Conservation (phyloP, 2,888 invertebrate genomes). For the Spisula subtruncata region DNA sequence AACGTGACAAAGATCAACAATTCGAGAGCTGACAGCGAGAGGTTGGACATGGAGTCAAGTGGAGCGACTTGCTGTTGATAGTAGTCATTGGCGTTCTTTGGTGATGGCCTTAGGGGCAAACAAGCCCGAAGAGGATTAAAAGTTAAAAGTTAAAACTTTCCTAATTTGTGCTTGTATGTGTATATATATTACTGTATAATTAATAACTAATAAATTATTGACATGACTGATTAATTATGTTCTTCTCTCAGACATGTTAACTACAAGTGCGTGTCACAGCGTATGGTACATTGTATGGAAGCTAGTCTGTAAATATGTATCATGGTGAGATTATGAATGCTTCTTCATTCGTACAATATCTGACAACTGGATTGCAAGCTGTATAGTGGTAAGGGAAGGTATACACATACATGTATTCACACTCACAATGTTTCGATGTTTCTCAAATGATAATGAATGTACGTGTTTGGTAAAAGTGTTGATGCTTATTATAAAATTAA, state of each 20-base stretch:
- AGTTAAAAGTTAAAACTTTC: too few relatives aligned
- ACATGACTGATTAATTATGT: background rate
- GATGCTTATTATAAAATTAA: too few relatives aligned
- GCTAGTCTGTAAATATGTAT: background rate
- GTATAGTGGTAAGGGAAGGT: background rate
- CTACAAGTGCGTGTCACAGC: background rate
- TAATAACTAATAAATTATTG: background rate
- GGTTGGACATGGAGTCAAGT: too few relatives aligned
- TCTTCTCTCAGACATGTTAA: background rate
- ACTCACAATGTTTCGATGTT: background rate
- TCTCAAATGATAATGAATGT: background rate
- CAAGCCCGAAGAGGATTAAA: too few relatives aligned
- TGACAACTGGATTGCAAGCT: constrained; percentile 1
- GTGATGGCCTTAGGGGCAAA: too few relatives aligned
- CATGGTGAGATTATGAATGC: background rate
- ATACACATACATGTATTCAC: too few relatives aligned
- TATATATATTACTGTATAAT: background rate
- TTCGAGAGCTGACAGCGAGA: too few relatives aligned
- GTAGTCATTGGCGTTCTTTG: too few relatives aligned
- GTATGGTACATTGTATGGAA: background rate
- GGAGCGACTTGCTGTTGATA: too few relatives aligned
- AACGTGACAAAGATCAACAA: too few relatives aligned
- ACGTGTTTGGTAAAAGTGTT: too few relatives aligned
- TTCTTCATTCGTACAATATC: background rate
- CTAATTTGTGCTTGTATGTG: too few relatives aligned